Evolutionary conservation across 2,797 vertebrate species (phyloP).

Genomic region (Eutrigla gurnardus): DNA sequence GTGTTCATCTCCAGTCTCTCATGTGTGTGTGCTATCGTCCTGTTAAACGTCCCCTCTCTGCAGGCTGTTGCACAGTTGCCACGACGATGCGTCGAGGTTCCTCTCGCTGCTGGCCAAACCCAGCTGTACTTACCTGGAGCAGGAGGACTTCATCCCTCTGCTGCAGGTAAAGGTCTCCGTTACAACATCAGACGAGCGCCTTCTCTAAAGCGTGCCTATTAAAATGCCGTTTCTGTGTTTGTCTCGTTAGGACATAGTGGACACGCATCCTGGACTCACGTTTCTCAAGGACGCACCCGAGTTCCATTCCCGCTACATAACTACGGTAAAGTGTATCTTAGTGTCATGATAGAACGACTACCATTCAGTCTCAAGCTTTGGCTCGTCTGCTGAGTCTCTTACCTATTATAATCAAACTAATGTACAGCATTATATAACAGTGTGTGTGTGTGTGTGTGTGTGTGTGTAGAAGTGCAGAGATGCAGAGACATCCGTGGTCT

Average conservation of each 20-base stretch:
- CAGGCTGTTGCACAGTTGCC: constrained; percentile 91
- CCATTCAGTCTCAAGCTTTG: neutral
- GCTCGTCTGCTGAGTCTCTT: neutral
- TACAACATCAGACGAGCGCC: neutral
- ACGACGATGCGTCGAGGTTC: constrained; percentile 95
- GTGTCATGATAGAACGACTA: neutral
- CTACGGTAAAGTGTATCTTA: constrained; percentile 86
- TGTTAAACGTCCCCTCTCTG: constrained; percentile 8
- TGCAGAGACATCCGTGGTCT: constrained; percentile 33
- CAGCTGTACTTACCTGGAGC: constrained; percentile 89
- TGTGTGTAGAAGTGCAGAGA: constrained; percentile 21
- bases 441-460: constrained; percentile 2
- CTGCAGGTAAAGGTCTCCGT: constrained; percentile 87
- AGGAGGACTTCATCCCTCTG: constrained; percentile 97
- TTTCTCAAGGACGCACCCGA: constrained; percentile 99
- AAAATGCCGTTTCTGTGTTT: constrained; percentile 21
- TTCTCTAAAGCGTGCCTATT: no score
- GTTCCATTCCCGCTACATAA: constrained; percentile 99
- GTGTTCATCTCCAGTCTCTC: neutral
- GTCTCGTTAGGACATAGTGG: constrained; percentile 92
- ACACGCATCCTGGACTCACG: constrained; percentile 96
- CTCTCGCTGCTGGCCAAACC: constrained; percentile 93
- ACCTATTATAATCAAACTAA: neutral
- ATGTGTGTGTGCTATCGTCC: neutral
- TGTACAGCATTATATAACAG: neutral